These are phyloP conservation scores for Melipona beecheii DNA, from an alignment of 2,888 invertebrate genomes.

Conservation along the genomic window DNA sequence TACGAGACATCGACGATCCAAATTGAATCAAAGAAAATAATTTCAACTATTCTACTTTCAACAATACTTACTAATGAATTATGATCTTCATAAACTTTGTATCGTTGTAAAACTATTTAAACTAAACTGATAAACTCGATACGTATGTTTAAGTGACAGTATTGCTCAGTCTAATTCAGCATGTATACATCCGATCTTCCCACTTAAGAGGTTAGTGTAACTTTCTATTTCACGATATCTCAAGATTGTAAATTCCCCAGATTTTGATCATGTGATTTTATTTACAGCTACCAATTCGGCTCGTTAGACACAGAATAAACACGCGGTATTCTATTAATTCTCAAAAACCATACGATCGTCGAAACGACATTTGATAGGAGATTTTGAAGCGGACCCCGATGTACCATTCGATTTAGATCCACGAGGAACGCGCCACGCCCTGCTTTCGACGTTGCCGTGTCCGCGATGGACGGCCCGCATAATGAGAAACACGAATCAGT, in stretches of 20 bases:
- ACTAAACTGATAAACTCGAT: not conserved
- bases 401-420: slow-evolving; percentile 47
- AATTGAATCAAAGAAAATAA: not conserved
- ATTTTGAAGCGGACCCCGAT: slow-evolving; percentile 11
- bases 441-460: slow-evolving; percentile 76
- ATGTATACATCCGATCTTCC: not conserved
- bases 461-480: slow-evolving; percentile 70
- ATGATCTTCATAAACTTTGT: too few species aligned
- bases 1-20: not conserved
- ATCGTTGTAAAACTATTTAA: not conserved
- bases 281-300: not conserved
- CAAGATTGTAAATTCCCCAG: not conserved
- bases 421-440: slow-evolving; percentile 71
- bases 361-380: slow-evolving; percentile 14
- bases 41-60: too few species aligned
- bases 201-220: not conserved
- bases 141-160: not conserved
- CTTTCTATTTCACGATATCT: not conserved
- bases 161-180: not conserved
- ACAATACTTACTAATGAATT: not conserved
- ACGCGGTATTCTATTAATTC: not conserved
- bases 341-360: not conserved
- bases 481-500: slow-evolving; percentile 74
- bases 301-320: not conserved
- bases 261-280: not conserved